Base-by-base conservation (phyloP, 2,888 invertebrate species). In the Pristionchus mayeri region DNA sequence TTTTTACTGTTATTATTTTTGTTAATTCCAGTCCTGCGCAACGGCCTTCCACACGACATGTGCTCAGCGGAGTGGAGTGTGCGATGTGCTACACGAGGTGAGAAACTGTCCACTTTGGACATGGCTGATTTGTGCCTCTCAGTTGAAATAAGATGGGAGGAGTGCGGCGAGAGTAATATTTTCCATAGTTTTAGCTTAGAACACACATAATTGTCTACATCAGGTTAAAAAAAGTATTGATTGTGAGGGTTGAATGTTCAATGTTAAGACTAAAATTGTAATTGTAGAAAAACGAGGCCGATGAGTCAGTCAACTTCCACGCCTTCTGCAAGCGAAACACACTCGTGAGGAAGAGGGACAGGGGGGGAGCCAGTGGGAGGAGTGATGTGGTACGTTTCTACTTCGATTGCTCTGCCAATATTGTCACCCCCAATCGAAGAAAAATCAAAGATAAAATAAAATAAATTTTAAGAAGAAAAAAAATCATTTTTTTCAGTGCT, bases 11-110 rank as follows among this genome's bases (percentile, higher is more conserved):
- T n/a, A n/a, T n/a, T n/a, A n/a, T n/a, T n/a, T n/a, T n/a, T n/a
- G n/a, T n/a, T n/a, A n/a, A n/a, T n/a, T n/a, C n/a, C n/a, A n/a
- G 11, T 27, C n/a, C 27, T 99, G 99, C 94, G 98, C 98, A 94
- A 97, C 96, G 85, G 97, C 98, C 44, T 99, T 98, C 94, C 99
- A 99, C 93, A 98, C 99, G 54, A 98, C 98, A 50, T 99, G 99
- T 94, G 98, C 98, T 91, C 98, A 98, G 94, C 96, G 97, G 94
- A 96, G 97, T 94, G 97, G 97, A 88, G 95, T 98, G 60, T 27
- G 27, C 60, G 60, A 63, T 13, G 60, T 63, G 2, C 3, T 27
- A 13, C 60, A 63, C 16, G 60, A 30, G 60, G 60, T 63, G n/a
- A n/a, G n/a, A n/a, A n/a, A n/a, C n/a, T n/a, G n/a, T n/a, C n/a